phyloP scores from a whole-genome alignment of 1,140 invertebrate genomes.

The Aphidius gifuensis region DNA sequence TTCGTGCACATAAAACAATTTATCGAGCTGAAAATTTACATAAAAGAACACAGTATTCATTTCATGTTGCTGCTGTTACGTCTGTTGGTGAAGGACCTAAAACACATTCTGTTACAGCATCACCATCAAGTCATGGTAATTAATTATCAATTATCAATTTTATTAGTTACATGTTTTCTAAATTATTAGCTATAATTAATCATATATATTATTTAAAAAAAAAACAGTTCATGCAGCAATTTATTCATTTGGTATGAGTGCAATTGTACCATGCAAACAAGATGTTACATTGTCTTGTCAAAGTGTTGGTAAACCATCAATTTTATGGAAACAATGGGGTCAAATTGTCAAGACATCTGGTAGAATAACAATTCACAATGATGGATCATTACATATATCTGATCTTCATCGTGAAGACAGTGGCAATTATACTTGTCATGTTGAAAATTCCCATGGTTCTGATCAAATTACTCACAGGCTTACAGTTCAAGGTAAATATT shows the following conservation, averaged over 20 bases:
- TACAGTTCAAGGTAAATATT: conserved; percentile 61
- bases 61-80: conserved; percentile 72
- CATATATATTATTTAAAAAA: conserved; percentile 5
- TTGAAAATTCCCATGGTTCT: conserved; percentile 78
- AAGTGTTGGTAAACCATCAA: conserved; percentile 74
- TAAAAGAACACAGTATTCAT: conserved; percentile 61
- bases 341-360: conserved; percentile 65
- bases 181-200: neutral
- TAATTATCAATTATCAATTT: conserved; percentile 5
- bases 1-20: conserved; percentile 51
- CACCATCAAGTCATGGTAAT: conserved; percentile 72
- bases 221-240: conserved; percentile 71
- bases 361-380: conserved; percentile 64
- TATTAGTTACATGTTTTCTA: neutral
- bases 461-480: conserved; percentile 79
- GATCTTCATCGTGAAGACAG: conserved; percentile 74
- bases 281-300: conserved; percentile 76
- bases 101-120: conserved; percentile 71
- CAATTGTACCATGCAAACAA: conserved; percentile 81
- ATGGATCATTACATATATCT: conserved; percentile 71
- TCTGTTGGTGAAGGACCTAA: conserved; percentile 77
- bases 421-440: conserved; percentile 87
- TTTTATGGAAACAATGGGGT: conserved; percentile 72
- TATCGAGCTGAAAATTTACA: conserved; percentile 56
- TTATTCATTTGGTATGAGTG: conserved; percentile 74